These are phyloP conservation scores for Hetaerina titia DNA, from an alignment of 2,888 invertebrate genomes.

Conservation along the genomic window DNA sequence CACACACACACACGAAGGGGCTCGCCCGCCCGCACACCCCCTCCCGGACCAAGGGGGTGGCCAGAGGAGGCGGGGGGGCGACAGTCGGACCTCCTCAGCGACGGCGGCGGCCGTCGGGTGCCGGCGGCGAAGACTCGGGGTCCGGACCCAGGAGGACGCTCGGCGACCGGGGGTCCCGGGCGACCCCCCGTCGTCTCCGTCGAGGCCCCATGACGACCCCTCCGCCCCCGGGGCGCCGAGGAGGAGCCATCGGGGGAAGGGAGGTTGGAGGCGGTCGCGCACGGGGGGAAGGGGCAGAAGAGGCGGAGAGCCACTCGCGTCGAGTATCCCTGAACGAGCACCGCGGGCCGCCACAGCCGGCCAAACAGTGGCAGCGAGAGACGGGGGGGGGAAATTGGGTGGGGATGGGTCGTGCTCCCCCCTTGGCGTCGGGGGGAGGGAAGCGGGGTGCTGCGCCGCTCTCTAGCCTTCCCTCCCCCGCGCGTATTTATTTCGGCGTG, in stretches of 20 bases:
- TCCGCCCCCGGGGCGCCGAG: not conserved
- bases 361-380: no score
- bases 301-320: not conserved
- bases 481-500: no score
- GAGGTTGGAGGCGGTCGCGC: not conserved
- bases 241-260: not conserved
- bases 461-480: no score
- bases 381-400: no score
- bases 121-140: no score
- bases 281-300: not conserved
- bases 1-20: not conserved
- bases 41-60: not conserved
- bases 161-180: not conserved
- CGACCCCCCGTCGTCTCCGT: not conserved
- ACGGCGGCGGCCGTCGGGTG: not conserved
- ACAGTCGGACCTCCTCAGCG: not conserved
- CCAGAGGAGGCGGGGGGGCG: not conserved
- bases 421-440: no score
- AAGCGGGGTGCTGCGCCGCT: no score
- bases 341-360: no score
- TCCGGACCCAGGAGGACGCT: no score
- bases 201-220: not conserved
- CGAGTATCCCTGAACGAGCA: not conserved
- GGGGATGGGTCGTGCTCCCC: no score
- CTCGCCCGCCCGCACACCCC: not conserved